Base-by-base conservation (phyloP, 2,888 invertebrate species). In the Tuta absoluta region DNA sequence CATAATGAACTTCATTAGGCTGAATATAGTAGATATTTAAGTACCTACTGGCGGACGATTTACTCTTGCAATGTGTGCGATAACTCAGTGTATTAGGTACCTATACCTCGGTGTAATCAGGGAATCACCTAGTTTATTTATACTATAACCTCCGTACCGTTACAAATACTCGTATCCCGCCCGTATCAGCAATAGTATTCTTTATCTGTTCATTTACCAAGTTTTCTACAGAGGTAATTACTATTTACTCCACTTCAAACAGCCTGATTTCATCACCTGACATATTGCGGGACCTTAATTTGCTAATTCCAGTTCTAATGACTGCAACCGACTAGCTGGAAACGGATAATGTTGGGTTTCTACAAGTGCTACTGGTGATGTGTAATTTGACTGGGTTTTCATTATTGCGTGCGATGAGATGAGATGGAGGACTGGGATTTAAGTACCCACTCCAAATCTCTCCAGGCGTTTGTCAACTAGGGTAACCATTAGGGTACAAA, bases 231-330 rank as follows among this genome's bases (percentile, higher is more conserved):
- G 62, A 28, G 24, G 53, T 63, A 60, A 65, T 61, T 19, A 56
- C 57, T 53, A 61, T 63, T 60, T 65, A 63, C 63, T 61, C 56
- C 53, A 65, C 14, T 67, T 65, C 41, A 51, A 63, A 62, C 58
- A 65, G 65, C 63, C 69, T 66, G 69, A 71, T 75, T 75, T 75
- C 75, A 72, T 73, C 75, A 73, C 72, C 68, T 68, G 69, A 69
- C 69, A 67, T 72, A 71, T 76, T 78, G 74, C 82, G 78, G 81
- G 82, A 82, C 76, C 75, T 74, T 75, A 78, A 79, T 81, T 78
- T 71, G 77, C 79, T 82, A 82, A 83, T 85, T 75, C 75, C 68
- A 69, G 68, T 66, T 67, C 74, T 80, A 82, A 85, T 82, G 76
- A 79, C 71, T 74, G 74, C 68, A 75, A 75, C 74, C 76, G 74